These are phyloP conservation scores for Lophius piscatorius DNA, from an alignment of 2,113 vertebrate species.

Conservation along the genomic window DNA sequence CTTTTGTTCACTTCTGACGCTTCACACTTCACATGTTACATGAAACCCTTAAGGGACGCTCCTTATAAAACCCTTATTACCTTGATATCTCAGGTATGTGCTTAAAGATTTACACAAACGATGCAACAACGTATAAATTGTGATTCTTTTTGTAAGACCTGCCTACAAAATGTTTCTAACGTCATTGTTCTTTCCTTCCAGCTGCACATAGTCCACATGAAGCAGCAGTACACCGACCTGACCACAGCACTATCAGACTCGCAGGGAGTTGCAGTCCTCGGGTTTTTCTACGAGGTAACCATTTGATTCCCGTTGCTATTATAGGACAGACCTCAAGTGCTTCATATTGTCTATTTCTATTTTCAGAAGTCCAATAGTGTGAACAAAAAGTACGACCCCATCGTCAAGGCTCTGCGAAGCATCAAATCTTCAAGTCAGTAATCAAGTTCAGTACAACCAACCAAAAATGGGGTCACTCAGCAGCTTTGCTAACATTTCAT, in stretches of 20 bases:
- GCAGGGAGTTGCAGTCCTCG: conserved; percentile 85
- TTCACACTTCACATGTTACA: too few relatives aligned
- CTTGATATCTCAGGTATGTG: too few relatives aligned
- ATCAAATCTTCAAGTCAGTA: conserved; percentile 60
- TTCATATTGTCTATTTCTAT: conserved; percentile 3
- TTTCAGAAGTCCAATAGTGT: conserved; percentile 68
- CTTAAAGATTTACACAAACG: too few relatives aligned
- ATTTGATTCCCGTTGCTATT: neutral
- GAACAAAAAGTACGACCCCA: conserved; percentile 74
- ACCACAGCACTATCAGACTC: conserved; percentile 46
- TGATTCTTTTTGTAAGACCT: too few relatives aligned
- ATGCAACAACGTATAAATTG: too few relatives aligned
- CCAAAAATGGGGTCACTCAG: neutral
- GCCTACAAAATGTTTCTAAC: too few relatives aligned
- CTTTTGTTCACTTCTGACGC: too few relatives aligned
- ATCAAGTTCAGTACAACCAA: neutral
- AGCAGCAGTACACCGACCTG: conserved; percentile 49
- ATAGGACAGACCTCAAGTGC: neutral
- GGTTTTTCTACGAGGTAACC: conserved; percentile 88
- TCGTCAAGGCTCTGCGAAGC: conserved; percentile 60
- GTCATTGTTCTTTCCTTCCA: conserved; percentile 48
- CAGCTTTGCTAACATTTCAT: neutral
- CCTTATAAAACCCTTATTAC: too few relatives aligned
- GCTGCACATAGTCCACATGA: conserved; percentile 92
- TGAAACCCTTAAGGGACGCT: too few relatives aligned